Evolutionary conservation across 92 coral and sea anemone genomes (phyloP).

Genomic region (Scolanthus callimorphus): DNA sequence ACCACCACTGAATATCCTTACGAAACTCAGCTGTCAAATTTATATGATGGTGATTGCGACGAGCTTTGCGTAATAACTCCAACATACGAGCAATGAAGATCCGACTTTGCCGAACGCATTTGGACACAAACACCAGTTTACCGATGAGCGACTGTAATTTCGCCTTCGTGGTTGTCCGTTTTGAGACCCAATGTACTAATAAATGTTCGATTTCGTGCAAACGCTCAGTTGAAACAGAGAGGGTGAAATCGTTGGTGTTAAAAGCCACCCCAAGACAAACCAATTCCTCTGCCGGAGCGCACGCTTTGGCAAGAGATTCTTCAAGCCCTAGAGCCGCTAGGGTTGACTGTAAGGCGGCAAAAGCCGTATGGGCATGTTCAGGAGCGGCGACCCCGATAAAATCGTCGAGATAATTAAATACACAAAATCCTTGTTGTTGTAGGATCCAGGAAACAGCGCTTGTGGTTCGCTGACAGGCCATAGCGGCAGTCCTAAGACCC

Average conservation of each 20-base stretch:
- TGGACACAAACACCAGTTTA: slow-evolving; percentile 30
- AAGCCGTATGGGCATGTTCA: not conserved
- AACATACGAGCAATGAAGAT: slow-evolving; percentile 27
- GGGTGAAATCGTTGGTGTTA: slow-evolving; percentile 17
- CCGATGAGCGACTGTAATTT: slow-evolving; percentile 36
- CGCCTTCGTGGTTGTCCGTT: slow-evolving; percentile 6
- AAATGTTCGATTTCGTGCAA: slow-evolving; percentile 15
- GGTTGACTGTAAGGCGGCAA: not conserved
- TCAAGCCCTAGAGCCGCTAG: slow-evolving; percentile 17
- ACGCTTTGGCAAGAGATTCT: slow-evolving; percentile 30
- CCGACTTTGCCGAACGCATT: slow-evolving; percentile 41
- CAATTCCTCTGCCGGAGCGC: slow-evolving; percentile 11
- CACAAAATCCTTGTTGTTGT: not conserved
- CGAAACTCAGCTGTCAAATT: slow-evolving; percentile 23
- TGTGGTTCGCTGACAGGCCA: slow-evolving; percentile 46
- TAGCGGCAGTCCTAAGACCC: slow-evolving; percentile 45
- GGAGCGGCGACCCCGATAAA: slow-evolving; percentile 20
- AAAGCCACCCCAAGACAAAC: slow-evolving; percentile 31
- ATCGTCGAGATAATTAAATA: slow-evolving; percentile 47
- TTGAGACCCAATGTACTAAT: slow-evolving; percentile 3
- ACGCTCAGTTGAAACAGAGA: slow-evolving; percentile 20
- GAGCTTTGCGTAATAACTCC: slow-evolving; percentile 4
- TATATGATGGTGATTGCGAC: slow-evolving; percentile 27
- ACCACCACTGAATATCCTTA: slow-evolving; percentile 39
- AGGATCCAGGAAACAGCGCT: slow-evolving; percentile 17